A percentile compares a stretch with the other conserved stretches of the same genome.
These are phyloP conservation scores for Pogonomyrmex barbatus DNA, from an alignment of 1,140 invertebrate genomes.

Conservation along the genomic window DNA sequence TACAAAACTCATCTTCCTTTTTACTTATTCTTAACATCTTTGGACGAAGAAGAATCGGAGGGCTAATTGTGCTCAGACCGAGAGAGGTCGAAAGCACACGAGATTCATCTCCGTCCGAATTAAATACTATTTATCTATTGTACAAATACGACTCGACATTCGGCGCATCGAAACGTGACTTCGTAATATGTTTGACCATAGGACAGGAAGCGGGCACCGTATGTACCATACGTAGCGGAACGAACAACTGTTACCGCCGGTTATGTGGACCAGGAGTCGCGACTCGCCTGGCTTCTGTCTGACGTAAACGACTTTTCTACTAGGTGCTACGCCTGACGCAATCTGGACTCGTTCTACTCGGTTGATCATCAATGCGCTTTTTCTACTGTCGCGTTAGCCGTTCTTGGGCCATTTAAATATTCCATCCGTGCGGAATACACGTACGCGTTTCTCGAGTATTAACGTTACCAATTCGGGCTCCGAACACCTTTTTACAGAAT, in stretches of 20 bases:
- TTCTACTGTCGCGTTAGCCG: slow-evolving; percentile 31
- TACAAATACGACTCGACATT: not conserved
- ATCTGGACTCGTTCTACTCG: slow-evolving; percentile 35
- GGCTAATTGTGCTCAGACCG: not conserved
- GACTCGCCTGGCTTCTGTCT: slow-evolving; percentile 19
- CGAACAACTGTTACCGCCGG: slow-evolving; percentile 55
- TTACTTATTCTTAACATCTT: not conserved
- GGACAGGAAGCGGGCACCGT: slow-evolving; percentile 12
- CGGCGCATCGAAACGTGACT: slow-evolving; percentile 49
- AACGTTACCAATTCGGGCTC: not conserved
- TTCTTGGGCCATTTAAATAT: slow-evolving; percentile 1
- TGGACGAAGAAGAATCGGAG: not conserved
- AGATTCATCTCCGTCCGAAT: not conserved
- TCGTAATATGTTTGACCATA: not conserved
- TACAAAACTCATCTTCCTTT: not conserved
- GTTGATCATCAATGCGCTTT: slow-evolving; percentile 3
- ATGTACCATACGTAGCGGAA: slow-evolving; percentile 44
- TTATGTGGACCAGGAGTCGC: slow-evolving; percentile 29
- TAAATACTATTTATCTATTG: not conserved
- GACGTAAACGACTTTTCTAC: slow-evolving; percentile 38
- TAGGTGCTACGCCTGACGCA: slow-evolving; percentile 14
- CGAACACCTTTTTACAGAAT: no score
- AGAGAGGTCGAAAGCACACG: not conserved
- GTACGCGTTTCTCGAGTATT: not conserved
- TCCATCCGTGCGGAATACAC: not conserved